Percentiles rank a stretch among this genome's conserved stretches.
phyloP scores from a whole-genome alignment of 1,140 invertebrate species.

The Macrobrachium nipponense region DNA sequence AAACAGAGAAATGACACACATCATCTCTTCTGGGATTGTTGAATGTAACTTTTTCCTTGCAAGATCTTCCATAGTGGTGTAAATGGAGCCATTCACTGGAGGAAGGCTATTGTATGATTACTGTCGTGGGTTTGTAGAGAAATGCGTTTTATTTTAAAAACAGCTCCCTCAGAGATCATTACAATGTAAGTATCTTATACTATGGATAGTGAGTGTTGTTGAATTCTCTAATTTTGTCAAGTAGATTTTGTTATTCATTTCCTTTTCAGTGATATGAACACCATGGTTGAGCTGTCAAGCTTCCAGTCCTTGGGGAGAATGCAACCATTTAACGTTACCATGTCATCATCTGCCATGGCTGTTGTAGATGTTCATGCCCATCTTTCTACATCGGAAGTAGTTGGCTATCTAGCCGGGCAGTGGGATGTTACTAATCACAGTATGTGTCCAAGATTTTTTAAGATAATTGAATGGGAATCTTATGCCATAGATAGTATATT shows the following conservation, averaged over 20 bases:
- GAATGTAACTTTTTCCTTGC: too few species aligned
- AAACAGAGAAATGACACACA: too few species aligned
- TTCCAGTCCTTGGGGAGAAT: conserved; percentile 86
- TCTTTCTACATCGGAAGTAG: conserved; percentile 89
- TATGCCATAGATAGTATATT: too few species aligned
- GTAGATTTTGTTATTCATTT: background rate
- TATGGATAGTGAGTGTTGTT: background rate
- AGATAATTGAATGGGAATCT: too few species aligned
- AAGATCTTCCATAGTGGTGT: too few species aligned
- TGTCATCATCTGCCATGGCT: conserved; percentile 87
- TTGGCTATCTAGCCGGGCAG: conserved; percentile 91
- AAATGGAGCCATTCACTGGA: too few species aligned
- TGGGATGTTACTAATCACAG: conserved; percentile 96
- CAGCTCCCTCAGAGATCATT: too few species aligned
- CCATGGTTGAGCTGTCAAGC: conserved; percentile 86
- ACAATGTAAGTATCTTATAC: too few species aligned
- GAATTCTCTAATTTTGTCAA: background rate
- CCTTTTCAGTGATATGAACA: conserved; percentile 82
- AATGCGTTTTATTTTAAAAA: too few species aligned
- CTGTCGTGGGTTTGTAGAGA: too few species aligned
- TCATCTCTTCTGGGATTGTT: too few species aligned
- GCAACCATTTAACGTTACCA: conserved; percentile 90
- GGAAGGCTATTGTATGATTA: too few species aligned
- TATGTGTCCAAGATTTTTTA: conserved; percentile 71
- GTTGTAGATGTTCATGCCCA: conserved; percentile 95